These are phyloP conservation scores for Orchestia grillus DNA, from an alignment of 1,140 invertebrate species.

Conservation along the genomic window DNA sequence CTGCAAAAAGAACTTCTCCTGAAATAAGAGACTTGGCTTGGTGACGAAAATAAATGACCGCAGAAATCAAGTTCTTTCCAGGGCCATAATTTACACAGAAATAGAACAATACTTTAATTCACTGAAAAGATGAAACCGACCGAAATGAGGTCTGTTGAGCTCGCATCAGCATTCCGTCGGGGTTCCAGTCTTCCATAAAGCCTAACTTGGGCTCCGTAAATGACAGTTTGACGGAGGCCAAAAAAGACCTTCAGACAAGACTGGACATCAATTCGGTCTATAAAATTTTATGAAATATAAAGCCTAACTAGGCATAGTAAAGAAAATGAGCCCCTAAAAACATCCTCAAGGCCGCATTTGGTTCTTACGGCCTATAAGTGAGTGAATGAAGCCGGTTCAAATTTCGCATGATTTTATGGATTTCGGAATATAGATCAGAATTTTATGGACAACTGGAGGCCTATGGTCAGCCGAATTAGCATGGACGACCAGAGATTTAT, in stretches of 20 bases:
- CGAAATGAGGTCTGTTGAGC: neutral
- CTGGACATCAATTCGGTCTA: constrained; percentile 42
- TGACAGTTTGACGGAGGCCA: constrained; percentile 31
- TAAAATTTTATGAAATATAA: constrained; percentile 54
- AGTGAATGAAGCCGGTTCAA: neutral
- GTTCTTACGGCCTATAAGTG: neutral
- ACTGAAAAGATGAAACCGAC: neutral
- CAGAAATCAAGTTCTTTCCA: neutral
- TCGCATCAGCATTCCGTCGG: constrained; percentile 8
- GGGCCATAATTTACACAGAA: neutral
- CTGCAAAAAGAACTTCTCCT: too few relatives aligned
- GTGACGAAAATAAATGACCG: neutral
- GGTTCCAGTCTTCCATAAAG: constrained; percentile 32
- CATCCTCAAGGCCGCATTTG: neutral
- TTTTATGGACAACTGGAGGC: neutral
- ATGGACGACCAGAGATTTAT: neutral
- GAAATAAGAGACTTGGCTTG: neutral
- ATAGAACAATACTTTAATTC: neutral
- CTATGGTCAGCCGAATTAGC: neutral
- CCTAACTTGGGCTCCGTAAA: neutral
- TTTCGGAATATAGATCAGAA: neutral
- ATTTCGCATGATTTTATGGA: neutral
- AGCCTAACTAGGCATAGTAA: constrained; percentile 48
- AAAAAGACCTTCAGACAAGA: neutral
- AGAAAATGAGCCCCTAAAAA: constrained; percentile 24